Conservation (phyloP, 2,888 invertebrate species). For the Pristionchus arcanus region DNA sequence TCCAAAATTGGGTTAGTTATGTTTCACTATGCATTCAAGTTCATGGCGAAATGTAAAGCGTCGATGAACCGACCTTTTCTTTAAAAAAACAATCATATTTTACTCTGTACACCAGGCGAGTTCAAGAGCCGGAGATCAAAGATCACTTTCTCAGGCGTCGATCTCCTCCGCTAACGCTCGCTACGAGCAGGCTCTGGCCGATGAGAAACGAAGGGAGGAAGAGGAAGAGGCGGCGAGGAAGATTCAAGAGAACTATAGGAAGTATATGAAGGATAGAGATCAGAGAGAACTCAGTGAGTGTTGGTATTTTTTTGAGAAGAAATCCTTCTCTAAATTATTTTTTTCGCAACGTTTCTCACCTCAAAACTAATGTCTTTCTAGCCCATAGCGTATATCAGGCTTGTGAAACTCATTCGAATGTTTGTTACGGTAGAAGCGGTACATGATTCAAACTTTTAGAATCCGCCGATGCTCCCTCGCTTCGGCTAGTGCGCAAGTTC, state of each 20-base stretch:
- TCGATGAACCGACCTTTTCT: neutral
- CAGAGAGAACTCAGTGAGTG: conserved; percentile 65
- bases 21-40: neutral
- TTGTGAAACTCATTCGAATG: neutral
- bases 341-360: neutral
- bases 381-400: neutral
- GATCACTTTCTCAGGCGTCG: neutral
- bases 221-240: conserved; percentile 63
- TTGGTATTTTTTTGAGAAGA: neutral
- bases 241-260: conserved; percentile 66
- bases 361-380: neutral
- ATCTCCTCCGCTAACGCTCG: neutral
- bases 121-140: too few species aligned
- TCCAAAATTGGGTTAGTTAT: neutral
- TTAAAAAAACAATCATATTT: too few species aligned
- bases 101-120: too few species aligned
- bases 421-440: neutral
- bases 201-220: conserved; percentile 37
- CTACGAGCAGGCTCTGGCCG: conserved; percentile 24
- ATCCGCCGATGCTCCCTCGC: conserved; percentile 66
- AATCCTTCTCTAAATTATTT: neutral
- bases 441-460: conserved; percentile 57
- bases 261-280: conserved; percentile 63
- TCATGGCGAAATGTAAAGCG: neutral
- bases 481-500: conserved; percentile 81